These are phyloP conservation scores for Andrena bicolor DNA, from an alignment of 2,888 invertebrate species.

Conservation along the genomic window DNA sequence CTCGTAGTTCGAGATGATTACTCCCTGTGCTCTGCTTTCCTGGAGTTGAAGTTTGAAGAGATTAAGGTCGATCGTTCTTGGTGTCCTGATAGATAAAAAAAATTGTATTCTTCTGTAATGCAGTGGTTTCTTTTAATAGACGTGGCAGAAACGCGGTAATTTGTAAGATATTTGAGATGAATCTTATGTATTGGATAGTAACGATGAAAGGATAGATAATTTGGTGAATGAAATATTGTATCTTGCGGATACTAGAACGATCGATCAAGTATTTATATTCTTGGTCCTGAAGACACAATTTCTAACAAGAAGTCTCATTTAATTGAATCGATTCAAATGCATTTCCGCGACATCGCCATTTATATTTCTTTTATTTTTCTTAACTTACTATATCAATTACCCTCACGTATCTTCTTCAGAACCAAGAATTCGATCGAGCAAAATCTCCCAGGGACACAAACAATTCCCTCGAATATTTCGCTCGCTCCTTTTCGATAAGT, in stretches of 20 bases:
- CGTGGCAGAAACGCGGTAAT: not conserved
- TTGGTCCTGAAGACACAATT: conserved; percentile 17
- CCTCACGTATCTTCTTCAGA: not conserved
- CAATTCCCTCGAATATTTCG: conserved; percentile 11
- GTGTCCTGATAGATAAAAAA: not conserved
- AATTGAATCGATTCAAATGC: not conserved
- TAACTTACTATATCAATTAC: not conserved
- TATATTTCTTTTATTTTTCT: not conserved
- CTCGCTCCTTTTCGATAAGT: conserved; percentile 6
- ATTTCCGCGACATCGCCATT: not conserved
- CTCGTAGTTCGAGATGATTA: not conserved
- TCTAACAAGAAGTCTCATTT: not conserved
- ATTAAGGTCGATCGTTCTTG: conserved; percentile 42
- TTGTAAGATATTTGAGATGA: not conserved
- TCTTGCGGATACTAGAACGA: not conserved
- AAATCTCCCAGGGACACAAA: not conserved
- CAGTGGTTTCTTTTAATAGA: not conserved
- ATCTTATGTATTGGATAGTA: not conserved
- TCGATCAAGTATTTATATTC: conserved; percentile 40
- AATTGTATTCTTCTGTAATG: not conserved
- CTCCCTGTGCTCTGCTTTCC: conserved; percentile 28
- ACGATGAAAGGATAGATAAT: not conserved
- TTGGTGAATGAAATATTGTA: not conserved
- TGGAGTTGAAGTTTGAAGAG: conserved; percentile 6
- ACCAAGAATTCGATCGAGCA: conserved; percentile 14